These are phyloP conservation scores for Anguilla japonica DNA, from an alignment of 2,113 vertebrate species.

Conservation along the genomic window DNA sequence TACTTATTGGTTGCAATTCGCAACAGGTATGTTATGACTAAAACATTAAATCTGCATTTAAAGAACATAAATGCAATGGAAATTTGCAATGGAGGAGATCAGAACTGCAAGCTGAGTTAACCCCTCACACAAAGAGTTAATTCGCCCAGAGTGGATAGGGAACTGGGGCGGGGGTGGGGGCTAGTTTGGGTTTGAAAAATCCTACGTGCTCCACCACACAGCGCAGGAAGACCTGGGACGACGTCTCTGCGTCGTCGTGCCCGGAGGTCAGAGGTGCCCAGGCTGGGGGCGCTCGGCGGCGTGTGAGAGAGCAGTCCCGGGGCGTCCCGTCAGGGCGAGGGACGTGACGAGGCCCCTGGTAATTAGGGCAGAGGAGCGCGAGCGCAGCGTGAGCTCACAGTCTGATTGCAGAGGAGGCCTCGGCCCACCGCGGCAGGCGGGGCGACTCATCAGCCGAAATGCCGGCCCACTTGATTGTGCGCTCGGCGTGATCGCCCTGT, in stretches of 20 bases:
- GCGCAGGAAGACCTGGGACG: background rate
- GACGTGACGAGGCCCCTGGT: background rate
- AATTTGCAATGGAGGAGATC: background rate
- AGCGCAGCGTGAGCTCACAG: background rate
- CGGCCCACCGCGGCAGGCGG: background rate
- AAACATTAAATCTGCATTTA: background rate
- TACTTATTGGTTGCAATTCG: background rate
- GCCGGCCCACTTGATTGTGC: background rate
- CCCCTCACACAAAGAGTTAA: background rate
- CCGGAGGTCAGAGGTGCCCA: constrained; percentile 9
- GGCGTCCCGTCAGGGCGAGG: background rate
- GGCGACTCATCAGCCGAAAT: background rate
- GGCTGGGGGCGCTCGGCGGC: too few species aligned
- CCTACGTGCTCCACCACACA: too few species aligned
- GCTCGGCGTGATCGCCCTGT: background rate
- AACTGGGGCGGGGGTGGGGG: background rate
- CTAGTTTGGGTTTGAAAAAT: background rate
- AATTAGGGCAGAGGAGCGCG: background rate
- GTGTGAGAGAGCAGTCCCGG: background rate
- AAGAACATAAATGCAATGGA: background rate
- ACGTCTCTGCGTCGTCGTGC: background rate
- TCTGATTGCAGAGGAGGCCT: background rate
- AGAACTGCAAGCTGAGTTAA: background rate
- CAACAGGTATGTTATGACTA: background rate
- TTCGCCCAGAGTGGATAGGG: background rate